Conservation (phyloP, 2,113 vertebrate genomes). For the Symphodus melops region DNA sequence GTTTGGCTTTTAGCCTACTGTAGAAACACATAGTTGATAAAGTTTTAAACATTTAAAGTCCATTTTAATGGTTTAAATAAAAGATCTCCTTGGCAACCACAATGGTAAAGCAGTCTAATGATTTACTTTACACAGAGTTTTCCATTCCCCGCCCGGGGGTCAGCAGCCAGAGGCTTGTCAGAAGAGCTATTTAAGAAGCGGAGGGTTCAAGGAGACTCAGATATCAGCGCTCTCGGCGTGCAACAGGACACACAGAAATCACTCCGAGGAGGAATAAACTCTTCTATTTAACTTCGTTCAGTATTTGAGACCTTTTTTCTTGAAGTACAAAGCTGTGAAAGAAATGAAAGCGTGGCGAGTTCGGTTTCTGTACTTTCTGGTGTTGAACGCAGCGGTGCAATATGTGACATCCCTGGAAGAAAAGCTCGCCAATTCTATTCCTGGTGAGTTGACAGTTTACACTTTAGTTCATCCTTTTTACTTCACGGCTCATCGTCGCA, state of each 20-base stretch:
- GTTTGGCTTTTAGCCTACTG: background rate
- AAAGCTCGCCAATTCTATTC: constrained; percentile 64
- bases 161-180: constrained; percentile 70
- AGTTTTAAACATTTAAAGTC: background rate
- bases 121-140: constrained; percentile 57
- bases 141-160: constrained; percentile 64
- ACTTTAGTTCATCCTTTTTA: background rate
- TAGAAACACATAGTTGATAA: background rate
- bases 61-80: background rate
- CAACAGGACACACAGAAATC: constrained; percentile 34
- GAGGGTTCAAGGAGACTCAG: constrained; percentile 68
- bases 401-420: constrained; percentile 76
- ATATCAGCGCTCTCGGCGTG: constrained; percentile 63
- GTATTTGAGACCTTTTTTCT: background rate
- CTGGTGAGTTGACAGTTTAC: constrained; percentile 74
- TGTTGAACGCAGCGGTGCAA: constrained; percentile 66
- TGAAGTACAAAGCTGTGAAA: constrained; percentile 45
- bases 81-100: background rate
- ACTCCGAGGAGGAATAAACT: background rate
- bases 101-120: constrained; percentile 58
- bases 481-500: background rate
- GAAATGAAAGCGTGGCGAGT: constrained; percentile 74
- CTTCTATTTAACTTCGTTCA: background rate
- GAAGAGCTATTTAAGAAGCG: constrained; percentile 80
- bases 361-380: constrained; percentile 62